Evolutionary conservation across 2,888 invertebrate genomes (phyloP).

Genomic region (Dyspetes luteomarginatus): DNA sequence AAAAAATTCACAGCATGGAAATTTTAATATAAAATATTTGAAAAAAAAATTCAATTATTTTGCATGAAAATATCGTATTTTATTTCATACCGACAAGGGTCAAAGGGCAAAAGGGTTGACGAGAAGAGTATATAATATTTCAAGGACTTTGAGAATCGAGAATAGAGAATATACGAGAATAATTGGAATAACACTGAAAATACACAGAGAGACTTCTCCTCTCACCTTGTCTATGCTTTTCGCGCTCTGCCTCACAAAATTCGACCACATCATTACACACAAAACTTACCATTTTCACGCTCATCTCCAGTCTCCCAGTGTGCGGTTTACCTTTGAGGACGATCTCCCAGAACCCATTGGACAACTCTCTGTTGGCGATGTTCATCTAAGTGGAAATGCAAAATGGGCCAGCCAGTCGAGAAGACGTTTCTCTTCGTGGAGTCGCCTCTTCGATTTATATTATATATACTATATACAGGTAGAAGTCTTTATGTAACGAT

Average conservation of each 20-base stretch:
- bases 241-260: slow-evolving; percentile 66
- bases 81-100: no score
- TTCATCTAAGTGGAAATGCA: slow-evolving; percentile 80
- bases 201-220: no score
- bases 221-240: no score
- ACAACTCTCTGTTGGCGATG: slow-evolving; percentile 68
- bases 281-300: slow-evolving; percentile 74
- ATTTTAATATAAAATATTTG: no score
- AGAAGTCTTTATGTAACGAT: slow-evolving; percentile 36
- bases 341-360: slow-evolving; percentile 53
- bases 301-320: slow-evolving; percentile 67
- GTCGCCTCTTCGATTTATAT: slow-evolving; percentile 10
- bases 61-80: no score
- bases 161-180: background rate
- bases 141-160: no score
- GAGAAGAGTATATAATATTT: no score
- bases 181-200: no score
- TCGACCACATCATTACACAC: slow-evolving; percentile 81
- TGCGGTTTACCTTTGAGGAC: slow-evolving; percentile 81
- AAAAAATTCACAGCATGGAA: no score
- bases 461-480: slow-evolving; percentile 14
- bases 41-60: no score
- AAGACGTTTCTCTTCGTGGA: slow-evolving; percentile 62
- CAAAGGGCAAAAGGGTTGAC: no score
- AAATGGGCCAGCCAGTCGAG: slow-evolving; percentile 68